phyloP scores from a whole-genome alignment of 2,888 invertebrate genomes.

The Cyaniris semiargus region DNA sequence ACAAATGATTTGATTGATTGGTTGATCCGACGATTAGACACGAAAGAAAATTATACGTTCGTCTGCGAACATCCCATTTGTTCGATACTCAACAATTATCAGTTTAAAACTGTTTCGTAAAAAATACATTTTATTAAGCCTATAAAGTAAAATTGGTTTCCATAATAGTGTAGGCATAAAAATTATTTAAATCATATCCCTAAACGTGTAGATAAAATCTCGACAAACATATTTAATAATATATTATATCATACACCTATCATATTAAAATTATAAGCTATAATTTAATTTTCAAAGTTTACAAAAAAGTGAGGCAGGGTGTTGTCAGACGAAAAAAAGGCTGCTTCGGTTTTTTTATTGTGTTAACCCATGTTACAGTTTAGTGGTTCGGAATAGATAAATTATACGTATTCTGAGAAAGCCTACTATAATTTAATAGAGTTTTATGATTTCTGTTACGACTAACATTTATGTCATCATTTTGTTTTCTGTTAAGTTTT shows the following conservation, averaged over 20 bases:
- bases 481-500: conserved; percentile 10
- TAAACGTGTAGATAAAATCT: conserved; percentile 64
- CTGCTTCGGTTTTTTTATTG: conserved; percentile 66
- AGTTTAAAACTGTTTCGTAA: background rate
- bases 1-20: too few species aligned
- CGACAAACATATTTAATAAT: conserved; percentile 54
- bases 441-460: conserved; percentile 37
- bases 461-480: conserved; percentile 29
- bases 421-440: conserved; percentile 60
- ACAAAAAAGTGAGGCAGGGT: conserved; percentile 67
- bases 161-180: conserved; percentile 18
- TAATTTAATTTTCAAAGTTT: conserved; percentile 77
- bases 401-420: conserved; percentile 54
- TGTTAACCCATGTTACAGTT: conserved; percentile 61
- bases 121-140: conserved; percentile 19
- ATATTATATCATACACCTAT: conserved; percentile 74
- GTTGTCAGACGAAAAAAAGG: conserved; percentile 72
- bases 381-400: conserved; percentile 65
- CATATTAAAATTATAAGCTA: conserved; percentile 79
- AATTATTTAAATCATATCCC: conserved; percentile 33
- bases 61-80: too few species aligned
- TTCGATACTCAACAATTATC: too few species aligned
- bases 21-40: too few species aligned
- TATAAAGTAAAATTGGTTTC: conserved; percentile 17
- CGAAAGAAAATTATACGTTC: too few species aligned